Evolutionary conservation across 2,113 vertebrate species (phyloP), one percentile per base, ranked within the genome.

Genomic region (Pungitius pungitius): DNA sequence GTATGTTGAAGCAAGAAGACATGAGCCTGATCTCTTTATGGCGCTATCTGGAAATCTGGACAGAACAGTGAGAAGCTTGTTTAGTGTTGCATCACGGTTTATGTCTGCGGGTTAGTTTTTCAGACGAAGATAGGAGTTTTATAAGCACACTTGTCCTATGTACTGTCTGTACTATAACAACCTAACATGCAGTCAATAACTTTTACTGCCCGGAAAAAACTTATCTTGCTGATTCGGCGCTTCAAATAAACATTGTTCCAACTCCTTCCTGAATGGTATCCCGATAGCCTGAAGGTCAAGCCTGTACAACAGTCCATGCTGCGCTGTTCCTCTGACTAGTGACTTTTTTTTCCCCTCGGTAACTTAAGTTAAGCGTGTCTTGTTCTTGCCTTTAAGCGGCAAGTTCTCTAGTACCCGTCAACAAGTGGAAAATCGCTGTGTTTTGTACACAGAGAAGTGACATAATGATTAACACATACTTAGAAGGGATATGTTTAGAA

Each of bases 391-490:
- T 18, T 33, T 65, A 59, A 82, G 69, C 66, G 39, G 43, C 39
- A 39, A 51, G 26, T 59, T 57, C 42, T 58, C 42, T 35, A 51
- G n/a, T 51, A 2, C 68, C 64, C n/a, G 60, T 82, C 6, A 60
- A 69, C 63, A 58, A 55, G 63, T 33, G 40, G 45, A 73, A 72
- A 42, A 66, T 51, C 40, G 49, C 47, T 73, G 33, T 83, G 77
- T 90, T 90, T 88, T 82, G 85, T 82, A 85, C 69, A 90, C 81
- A 90, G 62, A 84, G n/a, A 5, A 47, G n/a, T 87, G 81, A 82
- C 80, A 86, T 15, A 65, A 72, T 86, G 89, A 86, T 87, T 69
- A 77, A 85, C 71, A 55, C 24, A 24, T 52, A 47, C 55, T 24
- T 18, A 24, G 13, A 52, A 52, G 49, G 6, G 24, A 26, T 26